These are phyloP conservation scores for Polyodon spathula DNA, from an alignment of 2,113 vertebrate genomes.

Conservation along the genomic window DNA sequence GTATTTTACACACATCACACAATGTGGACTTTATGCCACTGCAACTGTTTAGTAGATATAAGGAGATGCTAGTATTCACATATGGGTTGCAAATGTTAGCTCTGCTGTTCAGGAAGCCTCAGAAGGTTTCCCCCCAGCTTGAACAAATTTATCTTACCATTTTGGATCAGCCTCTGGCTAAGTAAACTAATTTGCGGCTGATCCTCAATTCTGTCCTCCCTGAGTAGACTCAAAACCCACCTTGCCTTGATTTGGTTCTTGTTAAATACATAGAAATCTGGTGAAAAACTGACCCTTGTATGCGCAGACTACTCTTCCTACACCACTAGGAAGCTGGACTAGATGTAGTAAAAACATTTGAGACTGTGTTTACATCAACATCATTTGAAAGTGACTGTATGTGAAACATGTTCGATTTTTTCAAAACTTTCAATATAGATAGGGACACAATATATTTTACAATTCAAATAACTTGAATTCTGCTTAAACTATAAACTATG, in stretches of 20 bases:
- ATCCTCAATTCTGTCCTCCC: slow-evolving; percentile 27
- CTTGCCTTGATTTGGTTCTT: slow-evolving; percentile 17
- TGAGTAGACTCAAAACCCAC: slow-evolving; percentile 18
- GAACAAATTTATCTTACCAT: slow-evolving; percentile 35
- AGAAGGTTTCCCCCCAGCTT: slow-evolving; percentile 34
- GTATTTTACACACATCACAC: background rate
- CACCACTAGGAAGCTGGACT: background rate
- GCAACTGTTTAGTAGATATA: slow-evolving; percentile 30
- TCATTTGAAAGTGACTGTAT: too few species aligned
- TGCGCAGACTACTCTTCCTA: background rate
- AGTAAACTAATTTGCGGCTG: slow-evolving; percentile 30
- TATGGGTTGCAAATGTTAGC: slow-evolving; percentile 29
- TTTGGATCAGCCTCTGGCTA: slow-evolving; percentile 20
- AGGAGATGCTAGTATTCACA: slow-evolving; percentile 26
- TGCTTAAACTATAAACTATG: too few species aligned
- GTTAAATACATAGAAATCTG: slow-evolving; percentile 6
- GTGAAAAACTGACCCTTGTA: slow-evolving; percentile 6
- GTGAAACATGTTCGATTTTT: too few species aligned
- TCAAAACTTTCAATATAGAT: too few species aligned
- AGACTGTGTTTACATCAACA: slow-evolving; percentile 7
- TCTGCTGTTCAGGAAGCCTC: slow-evolving; percentile 20
- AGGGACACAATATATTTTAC: too few species aligned
- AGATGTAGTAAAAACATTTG: too few species aligned
- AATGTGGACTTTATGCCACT: slow-evolving; percentile 14
- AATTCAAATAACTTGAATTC: too few species aligned